phyloP scores from a whole-genome alignment of 1,140 invertebrate genomes.

The Kradibia gibbosae region DNA sequence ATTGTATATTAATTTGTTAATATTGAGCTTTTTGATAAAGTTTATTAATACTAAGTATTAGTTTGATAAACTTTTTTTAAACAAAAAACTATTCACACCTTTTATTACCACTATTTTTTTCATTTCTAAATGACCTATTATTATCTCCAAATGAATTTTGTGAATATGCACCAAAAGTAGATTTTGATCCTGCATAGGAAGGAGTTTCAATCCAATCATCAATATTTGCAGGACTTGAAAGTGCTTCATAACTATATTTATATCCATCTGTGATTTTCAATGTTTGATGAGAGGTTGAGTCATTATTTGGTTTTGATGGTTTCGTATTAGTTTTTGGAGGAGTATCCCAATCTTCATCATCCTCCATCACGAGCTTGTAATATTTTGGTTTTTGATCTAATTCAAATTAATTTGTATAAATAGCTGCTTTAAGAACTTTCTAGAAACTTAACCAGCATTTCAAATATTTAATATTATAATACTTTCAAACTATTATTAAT shows the following conservation, averaged over 20 bases:
- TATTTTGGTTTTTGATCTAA: neutral
- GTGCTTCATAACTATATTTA: slow-evolving; percentile 49
- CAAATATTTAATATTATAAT: neutral
- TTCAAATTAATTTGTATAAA: neutral
- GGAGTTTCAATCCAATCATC: slow-evolving; percentile 45
- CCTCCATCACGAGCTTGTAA: slow-evolving; percentile 30
- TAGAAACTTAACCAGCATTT: neutral
- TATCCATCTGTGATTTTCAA: slow-evolving; percentile 49
- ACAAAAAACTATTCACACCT: slow-evolving; percentile 1
- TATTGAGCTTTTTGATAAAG: too few relatives aligned
- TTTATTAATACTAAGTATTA: too few relatives aligned
- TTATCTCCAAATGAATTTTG: slow-evolving; percentile 39
- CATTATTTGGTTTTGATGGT: neutral
- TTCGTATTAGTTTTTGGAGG: neutral
- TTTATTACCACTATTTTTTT: slow-evolving; percentile 13
- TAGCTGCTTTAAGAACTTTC: neutral
- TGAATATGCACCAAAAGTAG: slow-evolving; percentile 29
- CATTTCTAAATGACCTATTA: slow-evolving; percentile 18
- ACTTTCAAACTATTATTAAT: neutral
- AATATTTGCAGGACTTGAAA: slow-evolving; percentile 48
- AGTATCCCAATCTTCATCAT: slow-evolving; percentile 47
- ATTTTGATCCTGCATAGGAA: slow-evolving; percentile 34
- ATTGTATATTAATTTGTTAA: too few relatives aligned
- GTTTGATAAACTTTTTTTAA: neutral
- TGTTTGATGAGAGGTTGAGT: slow-evolving; percentile 18